Evolutionary conservation across 2,113 vertebrate genomes (phyloP), one percentile per base, ranked within the genome.

Genomic region (Budorcas taxicolor): DNA sequence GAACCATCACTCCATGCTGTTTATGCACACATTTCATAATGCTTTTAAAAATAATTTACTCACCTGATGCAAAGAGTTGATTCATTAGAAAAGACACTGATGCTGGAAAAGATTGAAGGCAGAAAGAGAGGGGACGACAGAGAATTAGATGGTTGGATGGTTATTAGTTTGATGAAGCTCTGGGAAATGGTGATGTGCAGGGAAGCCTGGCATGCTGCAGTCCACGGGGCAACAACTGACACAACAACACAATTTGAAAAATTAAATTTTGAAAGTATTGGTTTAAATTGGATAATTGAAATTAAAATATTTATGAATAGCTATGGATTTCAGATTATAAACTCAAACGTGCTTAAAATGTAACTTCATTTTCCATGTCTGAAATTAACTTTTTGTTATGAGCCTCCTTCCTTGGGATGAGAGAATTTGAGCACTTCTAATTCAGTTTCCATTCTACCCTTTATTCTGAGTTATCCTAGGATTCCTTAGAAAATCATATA

Each of bases 211-310:
- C 3, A 8, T 17, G 31, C 62, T n/a, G 62, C 3, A 8, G 31
- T 64, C 62, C 31, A n/a, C n/a, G 31, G 31, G 62, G 62, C 33
- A 8, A 64, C 15, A 64, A 64, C 62, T n/a, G 31, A 64, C 15
- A 64, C 62, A 64, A n/a, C 31, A 64, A n/a, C 7, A 17, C 15
- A 91, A 89, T 76, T 84, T 76, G 15, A 67, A 17, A 93, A 90
- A 64, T 88, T 86, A 53, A 80, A 29, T 88, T 90, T 43, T 91
- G 57, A 84, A 95, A 94, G 60, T 80, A 91, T 40, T 94, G 55
- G 12, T 64, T 93, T 85, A 50, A 82, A 92, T 89, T 82, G 17
- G 9, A 78, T 6, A 43, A 55, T 43, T 64, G 25, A 95, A 87
- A 31, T 62, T 94, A 71, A 95, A 88, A 43, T 78, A 84, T 33